Percentiles rank a stretch among this genome's conserved stretches.
Evolutionary conservation across 2,797 vertebrate species (phyloP).

Genomic region (Siniperca scherzeri): DNA sequence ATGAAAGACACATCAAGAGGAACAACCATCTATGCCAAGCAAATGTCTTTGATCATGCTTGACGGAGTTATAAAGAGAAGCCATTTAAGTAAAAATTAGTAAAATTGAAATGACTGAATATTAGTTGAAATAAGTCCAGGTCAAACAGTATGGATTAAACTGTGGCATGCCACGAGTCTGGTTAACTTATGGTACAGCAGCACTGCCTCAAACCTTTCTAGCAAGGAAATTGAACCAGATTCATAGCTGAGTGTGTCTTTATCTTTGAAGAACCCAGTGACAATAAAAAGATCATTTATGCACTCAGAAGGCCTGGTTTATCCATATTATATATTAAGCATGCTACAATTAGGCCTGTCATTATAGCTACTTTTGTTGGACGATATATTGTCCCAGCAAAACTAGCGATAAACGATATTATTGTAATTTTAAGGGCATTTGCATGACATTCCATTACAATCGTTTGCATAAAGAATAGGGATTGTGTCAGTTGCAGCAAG

Average conservation of each 20-base stretch:
- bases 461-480: too few species aligned
- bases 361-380: too few species aligned
- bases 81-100: conserved; percentile 49
- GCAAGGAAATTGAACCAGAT: neutral
- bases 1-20: conserved; percentile 68
- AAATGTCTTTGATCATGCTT: conserved; percentile 58
- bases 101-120: conserved; percentile 32
- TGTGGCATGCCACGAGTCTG: conserved; percentile 2
- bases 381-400: too few species aligned
- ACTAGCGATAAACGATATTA: too few species aligned
- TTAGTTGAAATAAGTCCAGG: conserved; percentile 44
- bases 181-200: neutral
- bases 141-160: conserved; percentile 27
- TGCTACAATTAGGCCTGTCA: neutral
- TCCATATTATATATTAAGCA: neutral
- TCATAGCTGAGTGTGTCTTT: neutral
- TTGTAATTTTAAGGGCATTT: too few species aligned
- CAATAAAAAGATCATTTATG: neutral
- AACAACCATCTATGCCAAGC: conserved; percentile 44
- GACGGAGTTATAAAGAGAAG: conserved; percentile 46
- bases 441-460: too few species aligned
- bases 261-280: neutral
- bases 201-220: neutral
- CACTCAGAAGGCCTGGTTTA: neutral
- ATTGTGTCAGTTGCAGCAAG: too few species aligned